Evolutionary conservation across 92 coral and sea anemone species (phyloP).

Genomic region (Heliopora coerulea): DNA sequence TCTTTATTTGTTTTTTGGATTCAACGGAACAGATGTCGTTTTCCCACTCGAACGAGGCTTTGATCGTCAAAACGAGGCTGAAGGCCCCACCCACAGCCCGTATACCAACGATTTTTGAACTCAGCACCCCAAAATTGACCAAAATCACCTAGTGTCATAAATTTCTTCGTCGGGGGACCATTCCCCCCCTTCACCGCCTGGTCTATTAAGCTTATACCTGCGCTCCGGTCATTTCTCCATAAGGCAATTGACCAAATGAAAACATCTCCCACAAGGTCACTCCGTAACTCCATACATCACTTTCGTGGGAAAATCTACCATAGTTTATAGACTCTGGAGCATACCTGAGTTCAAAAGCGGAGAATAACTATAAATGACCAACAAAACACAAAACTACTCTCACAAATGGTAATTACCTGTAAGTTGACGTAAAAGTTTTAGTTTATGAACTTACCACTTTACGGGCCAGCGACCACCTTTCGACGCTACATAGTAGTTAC

Average conservation of each 20-base stretch:
- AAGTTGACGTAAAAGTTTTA: not conserved
- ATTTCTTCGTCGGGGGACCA: slow-evolving; percentile 29
- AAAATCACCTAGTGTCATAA: slow-evolving; percentile 6
- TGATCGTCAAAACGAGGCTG: slow-evolving; percentile 4
- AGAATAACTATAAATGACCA: not conserved
- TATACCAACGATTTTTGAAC: slow-evolving; percentile 15
- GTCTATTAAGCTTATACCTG: slow-evolving; percentile 57
- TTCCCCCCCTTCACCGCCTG: slow-evolving; percentile 18
- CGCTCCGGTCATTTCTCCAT: slow-evolving; percentile 99
- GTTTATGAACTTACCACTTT: slow-evolving; percentile 66
- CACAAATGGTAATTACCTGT: too few relatives aligned
- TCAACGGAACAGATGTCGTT: not conserved
- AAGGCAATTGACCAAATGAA: slow-evolving; percentile 96
- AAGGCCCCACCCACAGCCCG: slow-evolving; percentile 14
- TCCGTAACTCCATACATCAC: slow-evolving; percentile 99
- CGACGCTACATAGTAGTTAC: slow-evolving; percentile 96
- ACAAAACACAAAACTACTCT: not conserved
- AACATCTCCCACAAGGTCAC: slow-evolving; percentile 99
- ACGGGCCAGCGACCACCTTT: slow-evolving; percentile 99
- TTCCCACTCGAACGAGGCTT: slow-evolving; percentile 10
- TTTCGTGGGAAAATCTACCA: slow-evolving; percentile 96
- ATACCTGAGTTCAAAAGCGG: slow-evolving; percentile 58
- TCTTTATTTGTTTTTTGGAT: not conserved
- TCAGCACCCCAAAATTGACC: slow-evolving; percentile 19
- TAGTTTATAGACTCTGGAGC: slow-evolving; percentile 99